phyloP scores from a whole-genome alignment of 2,797 vertebrate species.

The Peromyscus attwateri region DNA sequence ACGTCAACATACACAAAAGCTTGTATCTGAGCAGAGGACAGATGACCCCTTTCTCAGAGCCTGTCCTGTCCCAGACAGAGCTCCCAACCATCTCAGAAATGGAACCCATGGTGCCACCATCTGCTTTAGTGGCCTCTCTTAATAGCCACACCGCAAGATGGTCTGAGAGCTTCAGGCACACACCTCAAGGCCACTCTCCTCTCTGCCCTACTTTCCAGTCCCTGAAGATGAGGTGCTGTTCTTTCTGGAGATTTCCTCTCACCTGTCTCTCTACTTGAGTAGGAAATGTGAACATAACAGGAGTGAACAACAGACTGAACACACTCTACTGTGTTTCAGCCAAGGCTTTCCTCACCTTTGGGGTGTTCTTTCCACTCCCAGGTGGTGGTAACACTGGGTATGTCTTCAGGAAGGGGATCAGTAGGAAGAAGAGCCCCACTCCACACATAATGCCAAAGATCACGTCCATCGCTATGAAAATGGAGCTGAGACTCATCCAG shows the following conservation, averaged over 20 bases:
- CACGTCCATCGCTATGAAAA: background rate
- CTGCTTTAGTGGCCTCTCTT: too few species aligned
- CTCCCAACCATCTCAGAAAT: background rate
- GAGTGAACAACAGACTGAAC: background rate
- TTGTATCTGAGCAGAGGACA: background rate
- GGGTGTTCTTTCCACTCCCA: background rate
- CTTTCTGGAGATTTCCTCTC: background rate
- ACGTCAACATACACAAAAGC: background rate
- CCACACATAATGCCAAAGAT: background rate
- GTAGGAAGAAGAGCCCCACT: background rate
- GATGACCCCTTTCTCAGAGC: background rate
- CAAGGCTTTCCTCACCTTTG: conserved; percentile 9
- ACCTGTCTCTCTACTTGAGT: background rate
- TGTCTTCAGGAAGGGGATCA: background rate
- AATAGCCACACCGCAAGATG: too few species aligned
- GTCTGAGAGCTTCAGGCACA: background rate
- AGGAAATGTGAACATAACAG: background rate
- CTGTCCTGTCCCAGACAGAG: background rate
- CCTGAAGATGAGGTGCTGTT: background rate
- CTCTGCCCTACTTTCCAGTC: background rate
- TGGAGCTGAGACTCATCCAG: background rate
- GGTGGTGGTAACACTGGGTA: background rate
- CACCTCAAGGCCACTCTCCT: accelerated
- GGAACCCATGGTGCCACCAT: background rate
- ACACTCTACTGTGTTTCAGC: background rate